Base-by-base conservation (phyloP, 2,797 vertebrate genomes). In the Paguma larvata region DNA sequence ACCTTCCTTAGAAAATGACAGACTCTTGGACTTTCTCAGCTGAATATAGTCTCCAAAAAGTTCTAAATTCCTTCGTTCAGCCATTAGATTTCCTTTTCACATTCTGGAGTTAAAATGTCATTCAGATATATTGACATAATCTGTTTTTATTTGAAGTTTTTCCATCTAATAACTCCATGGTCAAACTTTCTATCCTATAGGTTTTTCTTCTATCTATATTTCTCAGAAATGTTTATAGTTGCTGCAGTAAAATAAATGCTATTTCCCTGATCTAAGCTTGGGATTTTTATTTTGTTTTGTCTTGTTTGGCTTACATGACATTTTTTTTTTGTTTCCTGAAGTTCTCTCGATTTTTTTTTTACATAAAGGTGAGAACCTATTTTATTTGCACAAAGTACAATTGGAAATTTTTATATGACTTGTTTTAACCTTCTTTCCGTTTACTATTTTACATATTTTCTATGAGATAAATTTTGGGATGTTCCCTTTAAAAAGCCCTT, bases 381-480 rank as follows among this genome's bases (percentile, higher is more conserved):
- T 75, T 95, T 48, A 84, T 59, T 85, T 89, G 15, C 19, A 87
- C 13, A 67, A 51, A 89, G 5, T 41, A 83, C 10, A 68, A 41
- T 5, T 62, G 32, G 25, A 91, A 92, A 27, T 23, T 84, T 87
- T 63, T 48, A 51, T 32, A 72, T 53, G 16, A 56, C 7, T 85
- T 79, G 6, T 79, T 89, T 85, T 65, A 70, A 56, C 1, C 13
- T 72, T 97, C 65, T 83, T 93, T 23, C 15, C 53, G 67, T 51
- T 94, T 92, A 14, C 30, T 94, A 19, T 56, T 85, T 94, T 88
- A 51, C 5, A 46, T 5, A 92, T 87, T 95, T 14, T 95, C 27
- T 97, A 9, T 68, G 12, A 96, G 10, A 4, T 67, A 70, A 93
- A 59, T n/a, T 70, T 38, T 70, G 2, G 34, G 53, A 68, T 59